Percentiles rank a stretch among this genome's conserved stretches.
phyloP scores from a whole-genome alignment of 2,797 vertebrate genomes.

The Pagetopsis macropterus region DNA sequence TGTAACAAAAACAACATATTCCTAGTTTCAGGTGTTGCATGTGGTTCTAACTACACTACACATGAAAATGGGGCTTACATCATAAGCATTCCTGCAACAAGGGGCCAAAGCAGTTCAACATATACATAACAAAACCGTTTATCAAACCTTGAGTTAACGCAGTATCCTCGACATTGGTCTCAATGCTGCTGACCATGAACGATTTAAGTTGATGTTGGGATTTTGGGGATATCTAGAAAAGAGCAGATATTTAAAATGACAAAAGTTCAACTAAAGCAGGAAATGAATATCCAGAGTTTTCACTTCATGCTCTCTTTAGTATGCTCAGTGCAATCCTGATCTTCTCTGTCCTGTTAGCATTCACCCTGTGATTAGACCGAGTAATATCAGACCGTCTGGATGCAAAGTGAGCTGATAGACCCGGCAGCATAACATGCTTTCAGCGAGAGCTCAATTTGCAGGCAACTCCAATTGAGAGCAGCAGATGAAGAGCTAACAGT shows the following conservation, averaged over 20 bases:
- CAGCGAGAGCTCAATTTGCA: slow-evolving; percentile 18
- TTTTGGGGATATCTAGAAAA: neutral
- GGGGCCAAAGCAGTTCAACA: too few relatives aligned
- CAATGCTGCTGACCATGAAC: neutral
- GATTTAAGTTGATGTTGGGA: neutral
- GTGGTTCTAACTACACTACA: neutral
- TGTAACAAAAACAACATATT: too few relatives aligned
- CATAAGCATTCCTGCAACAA: too few relatives aligned
- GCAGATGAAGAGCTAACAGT: slow-evolving; percentile 45
- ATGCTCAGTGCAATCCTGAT: slow-evolving; percentile 9
- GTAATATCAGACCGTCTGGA: slow-evolving; percentile 31
- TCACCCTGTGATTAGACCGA: slow-evolving; percentile 34
- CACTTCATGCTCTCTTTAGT: neutral
- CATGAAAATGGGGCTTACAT: neutral
- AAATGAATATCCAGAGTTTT: slow-evolving; percentile 14
- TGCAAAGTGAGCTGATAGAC: slow-evolving; percentile 40
- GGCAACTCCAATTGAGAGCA: slow-evolving; percentile 29
- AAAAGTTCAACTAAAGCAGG: neutral
- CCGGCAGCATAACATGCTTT: slow-evolving; percentile 30
- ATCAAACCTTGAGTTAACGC: neutral
- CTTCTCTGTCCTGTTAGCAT: slow-evolving; percentile 14
- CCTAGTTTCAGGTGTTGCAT: too few relatives aligned
- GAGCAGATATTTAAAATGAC: neutral
- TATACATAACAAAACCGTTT: neutral
- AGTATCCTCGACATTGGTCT: neutral